Conservation (phyloP, 2,888 invertebrate species). For the Xanthorhoe spadicearia region DNA sequence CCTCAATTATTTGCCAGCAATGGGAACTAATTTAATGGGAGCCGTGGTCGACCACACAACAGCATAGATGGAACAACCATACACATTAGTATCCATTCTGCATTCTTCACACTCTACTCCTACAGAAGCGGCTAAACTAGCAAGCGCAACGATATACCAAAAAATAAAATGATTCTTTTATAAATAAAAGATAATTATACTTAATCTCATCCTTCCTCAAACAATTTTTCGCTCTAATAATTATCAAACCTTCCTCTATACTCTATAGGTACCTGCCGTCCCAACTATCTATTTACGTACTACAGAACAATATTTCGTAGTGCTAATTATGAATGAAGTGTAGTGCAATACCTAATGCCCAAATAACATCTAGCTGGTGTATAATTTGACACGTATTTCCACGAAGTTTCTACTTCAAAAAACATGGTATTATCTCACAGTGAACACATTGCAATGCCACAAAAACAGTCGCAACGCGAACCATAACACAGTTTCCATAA, state of each 20-base stretch:
- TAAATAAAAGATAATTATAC: too few relatives aligned
- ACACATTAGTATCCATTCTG: not conserved
- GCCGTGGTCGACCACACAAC: slow-evolving; percentile 11
- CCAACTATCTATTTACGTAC: too few relatives aligned
- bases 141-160: not conserved
- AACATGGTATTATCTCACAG: slow-evolving; percentile 20
- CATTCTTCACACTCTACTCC: not conserved
- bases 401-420: not conserved
- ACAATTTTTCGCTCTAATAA: too few relatives aligned
- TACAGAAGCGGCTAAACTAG: not conserved
- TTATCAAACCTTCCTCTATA: too few relatives aligned
- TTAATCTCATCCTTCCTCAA: too few relatives aligned
- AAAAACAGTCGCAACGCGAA: slow-evolving; percentile 18
- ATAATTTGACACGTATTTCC: not conserved
- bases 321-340: too few relatives aligned
- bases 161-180: too few relatives aligned
- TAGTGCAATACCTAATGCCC: too few relatives aligned
- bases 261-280: too few relatives aligned
- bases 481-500: slow-evolving; percentile 35
- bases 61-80: not conserved
- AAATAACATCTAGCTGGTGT: too few relatives aligned
- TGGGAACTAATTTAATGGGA: slow-evolving; percentile 17
- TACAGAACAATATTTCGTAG: too few relatives aligned
- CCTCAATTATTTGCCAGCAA: slow-evolving; percentile 19
- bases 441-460: not conserved